Evolutionary conservation across 2,888 invertebrate genomes (phyloP), one percentile per base, ranked within the genome.

Genomic region (Asteroscopus sphinx): DNA sequence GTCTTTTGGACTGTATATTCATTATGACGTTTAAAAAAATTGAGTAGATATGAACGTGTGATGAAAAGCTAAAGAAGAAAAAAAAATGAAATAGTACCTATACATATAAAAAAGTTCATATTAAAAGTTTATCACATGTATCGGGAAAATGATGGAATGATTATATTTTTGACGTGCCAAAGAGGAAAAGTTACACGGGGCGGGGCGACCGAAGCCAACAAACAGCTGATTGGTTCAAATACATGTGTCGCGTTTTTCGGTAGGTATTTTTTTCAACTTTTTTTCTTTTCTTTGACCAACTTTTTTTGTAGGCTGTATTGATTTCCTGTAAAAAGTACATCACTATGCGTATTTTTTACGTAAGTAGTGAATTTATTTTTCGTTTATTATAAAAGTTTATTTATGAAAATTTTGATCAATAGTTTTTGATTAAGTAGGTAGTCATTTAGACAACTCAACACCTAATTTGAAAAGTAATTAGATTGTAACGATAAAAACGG

Each of bases 141-240:
- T 77, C 65, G 76, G 70, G 72, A 77, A 78, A 83, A 77, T 82
- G 66, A 77, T 79, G 85, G 80, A 82, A 84, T 83, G 77, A 85
- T 83, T 80, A 81, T 86, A 86, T 89, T 92, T 91, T 91, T 89
- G 85, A 85, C 83, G 88, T 85, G 87, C 83, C 87, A 85, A 89
- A 85, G 73, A 90, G 87, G 91, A 91, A 92, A 92, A 87, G 88
- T 84, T 81, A 79, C 81, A 75, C 80, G 82, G 92, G 92, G 93
- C 92, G 92, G 91, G 88, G 91, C 92, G 85, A 79, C 67, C 82
- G 80, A 69, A 65, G 77, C 82, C 82, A 80, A 86, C 90, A 82
- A 91, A 87, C 92, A 91, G 90, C 91, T 91, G 92, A 93, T 93
- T 93, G 93, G 93, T 86, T 87, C 87, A 75, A 77, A 81, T 85